phyloP scores from a whole-genome alignment of 2,797 vertebrate genomes.

The Sebastes minor region DNA sequence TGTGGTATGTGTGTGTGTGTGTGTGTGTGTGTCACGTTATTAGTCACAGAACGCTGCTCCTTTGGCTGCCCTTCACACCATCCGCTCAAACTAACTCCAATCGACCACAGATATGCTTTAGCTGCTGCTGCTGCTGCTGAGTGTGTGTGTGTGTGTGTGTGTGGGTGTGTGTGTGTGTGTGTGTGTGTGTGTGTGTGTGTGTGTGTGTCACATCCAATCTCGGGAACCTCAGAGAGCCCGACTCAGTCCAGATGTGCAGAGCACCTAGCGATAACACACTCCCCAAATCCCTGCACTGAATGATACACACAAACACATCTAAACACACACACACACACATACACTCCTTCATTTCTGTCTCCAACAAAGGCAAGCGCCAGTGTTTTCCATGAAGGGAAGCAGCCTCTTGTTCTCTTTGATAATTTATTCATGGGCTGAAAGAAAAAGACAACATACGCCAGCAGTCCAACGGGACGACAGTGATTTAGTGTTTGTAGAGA shows the following conservation, averaged over 20 bases:
- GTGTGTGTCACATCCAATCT: conserved; percentile 40
- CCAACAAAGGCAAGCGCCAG: conserved; percentile 34
- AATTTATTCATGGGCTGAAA: conserved; percentile 78
- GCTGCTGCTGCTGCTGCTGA: conserved; percentile 10
- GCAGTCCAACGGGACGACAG: conserved; percentile 56
- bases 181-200: conserved; percentile 5
- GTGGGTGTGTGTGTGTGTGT: background rate
- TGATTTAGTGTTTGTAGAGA: conserved; percentile 58
- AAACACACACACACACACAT: background rate
- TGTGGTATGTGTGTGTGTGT: conserved; percentile 8
- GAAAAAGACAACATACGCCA: conserved; percentile 65
- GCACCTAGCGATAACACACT: conserved; percentile 59
- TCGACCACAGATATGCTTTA: conserved; percentile 50
- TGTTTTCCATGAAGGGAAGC: conserved; percentile 57
- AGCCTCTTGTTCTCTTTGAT: conserved; percentile 73
- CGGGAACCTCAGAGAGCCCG: conserved; percentile 46
- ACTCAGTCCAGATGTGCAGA: conserved; percentile 58
- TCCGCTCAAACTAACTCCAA: conserved; percentile 56
- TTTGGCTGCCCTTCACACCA: conserved; percentile 68
- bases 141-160: background rate
- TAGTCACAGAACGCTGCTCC: conserved; percentile 60
- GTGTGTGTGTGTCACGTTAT: conserved; percentile 24
- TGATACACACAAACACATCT: background rate
- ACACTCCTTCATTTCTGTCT: conserved; percentile 31
- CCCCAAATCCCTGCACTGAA: conserved; percentile 41